These are phyloP conservation scores for Gymnobelideus leadbeateri DNA, from an alignment of 2,113 vertebrate species.

Conservation along the genomic window DNA sequence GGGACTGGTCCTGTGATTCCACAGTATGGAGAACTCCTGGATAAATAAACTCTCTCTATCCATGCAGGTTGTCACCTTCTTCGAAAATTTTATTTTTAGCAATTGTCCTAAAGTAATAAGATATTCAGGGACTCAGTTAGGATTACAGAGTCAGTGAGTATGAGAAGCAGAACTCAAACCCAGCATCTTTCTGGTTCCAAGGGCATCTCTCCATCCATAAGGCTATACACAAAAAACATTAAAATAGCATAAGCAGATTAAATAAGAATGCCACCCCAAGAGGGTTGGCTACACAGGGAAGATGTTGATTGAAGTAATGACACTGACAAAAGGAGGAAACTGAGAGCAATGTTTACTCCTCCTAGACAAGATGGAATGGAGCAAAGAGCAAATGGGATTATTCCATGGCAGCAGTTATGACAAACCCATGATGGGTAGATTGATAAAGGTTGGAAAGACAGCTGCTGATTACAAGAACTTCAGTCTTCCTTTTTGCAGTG, in stretches of 20 bases:
- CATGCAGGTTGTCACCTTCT: not conserved
- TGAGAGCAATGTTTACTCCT: too few species aligned
- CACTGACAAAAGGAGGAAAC: too few species aligned
- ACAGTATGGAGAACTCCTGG: not conserved
- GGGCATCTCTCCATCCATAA: not conserved
- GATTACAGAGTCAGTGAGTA: too few species aligned
- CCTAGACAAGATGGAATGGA: too few species aligned
- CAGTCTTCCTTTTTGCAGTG: not conserved
- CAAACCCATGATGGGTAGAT: too few species aligned
- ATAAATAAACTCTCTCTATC: too few species aligned
- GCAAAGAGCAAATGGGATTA: too few species aligned
- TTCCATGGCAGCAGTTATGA: too few species aligned
- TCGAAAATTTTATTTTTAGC: not conserved
- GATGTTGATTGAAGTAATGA: too few species aligned
- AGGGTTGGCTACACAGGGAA: too few species aligned
- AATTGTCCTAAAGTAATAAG: not conserved
- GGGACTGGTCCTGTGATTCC: too few species aligned
- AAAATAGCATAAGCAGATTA: not conserved
- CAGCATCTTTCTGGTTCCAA: not conserved
- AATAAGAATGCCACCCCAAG: too few species aligned
- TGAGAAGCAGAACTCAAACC: not conserved
- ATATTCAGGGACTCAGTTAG: not conserved
- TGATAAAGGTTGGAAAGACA: not conserved
- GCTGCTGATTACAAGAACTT: not conserved
- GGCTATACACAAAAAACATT: not conserved